Conservation (phyloP, 2,113 vertebrate genomes). For the Phocoena phocoena region DNA sequence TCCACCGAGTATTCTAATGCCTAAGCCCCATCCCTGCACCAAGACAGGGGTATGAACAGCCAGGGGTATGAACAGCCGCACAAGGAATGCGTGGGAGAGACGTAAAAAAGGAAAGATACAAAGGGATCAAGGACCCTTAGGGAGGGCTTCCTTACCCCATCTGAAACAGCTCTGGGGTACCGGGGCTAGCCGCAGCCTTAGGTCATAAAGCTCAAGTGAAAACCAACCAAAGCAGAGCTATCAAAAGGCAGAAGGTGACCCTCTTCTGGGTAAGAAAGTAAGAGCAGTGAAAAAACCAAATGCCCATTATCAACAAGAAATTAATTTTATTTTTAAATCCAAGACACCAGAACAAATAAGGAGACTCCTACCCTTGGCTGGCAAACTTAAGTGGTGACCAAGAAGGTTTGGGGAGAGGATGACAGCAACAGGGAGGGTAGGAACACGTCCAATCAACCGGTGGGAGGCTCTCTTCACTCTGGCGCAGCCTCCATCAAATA, state of each 20-base stretch:
- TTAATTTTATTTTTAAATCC: slow-evolving; percentile 79
- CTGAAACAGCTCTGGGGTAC: neutral
- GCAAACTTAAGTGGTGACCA: slow-evolving; percentile 25
- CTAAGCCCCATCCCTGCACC: no score
- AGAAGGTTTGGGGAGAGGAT: neutral
- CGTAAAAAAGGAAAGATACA: neutral
- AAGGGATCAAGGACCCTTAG: no score
- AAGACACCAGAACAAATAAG: slow-evolving; percentile 61
- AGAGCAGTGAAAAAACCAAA: neutral
- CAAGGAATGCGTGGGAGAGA: neutral
- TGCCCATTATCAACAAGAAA: slow-evolving; percentile 61
- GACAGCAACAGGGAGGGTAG: slow-evolving; percentile 25
- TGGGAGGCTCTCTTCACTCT: slow-evolving; percentile 83
- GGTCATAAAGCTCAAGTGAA: neutral
- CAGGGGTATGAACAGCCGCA: neutral
- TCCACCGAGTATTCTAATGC: neutral
- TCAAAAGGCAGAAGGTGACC: neutral
- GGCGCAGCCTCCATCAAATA: slow-evolving; percentile 89
- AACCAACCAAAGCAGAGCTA: neutral
- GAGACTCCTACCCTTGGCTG: slow-evolving; percentile 31
- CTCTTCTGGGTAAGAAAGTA: neutral
- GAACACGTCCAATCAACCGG: slow-evolving; percentile 24
- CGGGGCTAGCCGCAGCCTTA: rapidly evolving
- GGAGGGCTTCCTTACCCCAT: neutral
- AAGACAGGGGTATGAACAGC: neutral